These are phyloP conservation scores for Motacilla tschutschensis DNA, from an alignment of 2,113 vertebrate genomes.

Conservation along the genomic window DNA sequence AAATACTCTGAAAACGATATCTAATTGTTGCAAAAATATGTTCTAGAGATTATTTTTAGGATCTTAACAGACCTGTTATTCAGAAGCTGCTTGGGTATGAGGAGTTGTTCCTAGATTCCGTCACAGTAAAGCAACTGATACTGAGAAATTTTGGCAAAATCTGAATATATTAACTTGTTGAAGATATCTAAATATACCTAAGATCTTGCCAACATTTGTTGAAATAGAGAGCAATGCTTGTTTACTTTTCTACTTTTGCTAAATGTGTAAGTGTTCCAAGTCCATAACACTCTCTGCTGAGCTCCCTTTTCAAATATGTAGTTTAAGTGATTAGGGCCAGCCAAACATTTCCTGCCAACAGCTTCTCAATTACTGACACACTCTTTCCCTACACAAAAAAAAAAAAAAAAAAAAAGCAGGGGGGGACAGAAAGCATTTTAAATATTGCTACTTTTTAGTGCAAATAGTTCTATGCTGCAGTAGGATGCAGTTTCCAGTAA, in stretches of 20 bases:
- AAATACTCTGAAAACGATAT: background rate
- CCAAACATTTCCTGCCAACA: background rate
- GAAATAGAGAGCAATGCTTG: background rate
- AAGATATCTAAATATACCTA: background rate
- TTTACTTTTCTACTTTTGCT: slow-evolving; percentile 17
- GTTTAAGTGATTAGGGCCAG: background rate
- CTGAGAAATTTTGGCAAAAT: slow-evolving; percentile 21
- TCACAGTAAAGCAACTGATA: slow-evolving; percentile 38
- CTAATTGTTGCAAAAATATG: slow-evolving; percentile 29
- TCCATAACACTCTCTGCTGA: background rate
- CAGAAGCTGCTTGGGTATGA: background rate
- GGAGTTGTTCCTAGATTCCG: slow-evolving; percentile 18
- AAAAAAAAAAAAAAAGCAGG: background rate
- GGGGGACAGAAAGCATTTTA: background rate
- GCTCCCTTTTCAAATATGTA: background rate
- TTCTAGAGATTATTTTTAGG: slow-evolving; percentile 20
- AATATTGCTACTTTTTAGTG: background rate
- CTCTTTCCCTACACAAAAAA: too few relatives aligned
- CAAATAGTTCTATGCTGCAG: background rate
- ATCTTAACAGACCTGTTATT: slow-evolving; percentile 38
- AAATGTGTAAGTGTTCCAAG: background rate
- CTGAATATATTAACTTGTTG: background rate
- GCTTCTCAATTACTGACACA: background rate
- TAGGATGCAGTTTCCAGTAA: background rate
- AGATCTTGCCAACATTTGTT: background rate